Percentiles rank a stretch among this genome's conserved stretches.
These are phyloP conservation scores for Leptinotarsa texana DNA, from an alignment of 1,140 invertebrate genomes.

Conservation along the genomic window DNA sequence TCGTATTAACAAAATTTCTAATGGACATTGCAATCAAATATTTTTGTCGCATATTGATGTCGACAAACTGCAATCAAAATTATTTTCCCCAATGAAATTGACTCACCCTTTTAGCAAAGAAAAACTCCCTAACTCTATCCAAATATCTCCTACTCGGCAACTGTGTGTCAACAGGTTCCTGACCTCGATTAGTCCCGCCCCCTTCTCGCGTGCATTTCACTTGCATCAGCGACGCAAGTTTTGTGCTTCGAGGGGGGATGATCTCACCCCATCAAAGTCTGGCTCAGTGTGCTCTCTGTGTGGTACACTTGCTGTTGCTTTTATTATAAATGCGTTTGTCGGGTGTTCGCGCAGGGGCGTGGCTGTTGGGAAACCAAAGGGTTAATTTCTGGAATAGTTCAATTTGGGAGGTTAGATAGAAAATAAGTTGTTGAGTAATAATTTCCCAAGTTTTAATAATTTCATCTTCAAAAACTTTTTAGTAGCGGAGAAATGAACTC, in stretches of 20 bases:
- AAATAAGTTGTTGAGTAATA: no score
- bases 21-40: no score
- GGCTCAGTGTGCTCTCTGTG: conserved; percentile 7
- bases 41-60: no score
- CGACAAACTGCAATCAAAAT: no score
- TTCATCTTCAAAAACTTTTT: no score
- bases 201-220: conserved; percentile 42
- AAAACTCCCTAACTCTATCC: not conserved
- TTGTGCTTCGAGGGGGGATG: conserved; percentile 24
- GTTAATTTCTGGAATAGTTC: not conserved
- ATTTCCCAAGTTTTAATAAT: no score
- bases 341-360: conserved; percentile 1
- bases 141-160: conserved; percentile 9
- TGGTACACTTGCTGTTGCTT: conserved; percentile 25
- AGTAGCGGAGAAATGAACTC: no score
- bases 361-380: not conserved
- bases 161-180: conserved; percentile 43
- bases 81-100: no score
- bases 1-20: no score
- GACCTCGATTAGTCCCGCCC: conserved; percentile 48
- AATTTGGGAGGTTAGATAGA: not conserved
- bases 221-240: conserved; percentile 29
- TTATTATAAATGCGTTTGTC: conserved; percentile 7
- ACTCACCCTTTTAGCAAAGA: not conserved
- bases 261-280: conserved; percentile 28